Evolutionary conservation across 2,797 vertebrate genomes (phyloP).

Genomic region (Coccyzus lansbergi): DNA sequence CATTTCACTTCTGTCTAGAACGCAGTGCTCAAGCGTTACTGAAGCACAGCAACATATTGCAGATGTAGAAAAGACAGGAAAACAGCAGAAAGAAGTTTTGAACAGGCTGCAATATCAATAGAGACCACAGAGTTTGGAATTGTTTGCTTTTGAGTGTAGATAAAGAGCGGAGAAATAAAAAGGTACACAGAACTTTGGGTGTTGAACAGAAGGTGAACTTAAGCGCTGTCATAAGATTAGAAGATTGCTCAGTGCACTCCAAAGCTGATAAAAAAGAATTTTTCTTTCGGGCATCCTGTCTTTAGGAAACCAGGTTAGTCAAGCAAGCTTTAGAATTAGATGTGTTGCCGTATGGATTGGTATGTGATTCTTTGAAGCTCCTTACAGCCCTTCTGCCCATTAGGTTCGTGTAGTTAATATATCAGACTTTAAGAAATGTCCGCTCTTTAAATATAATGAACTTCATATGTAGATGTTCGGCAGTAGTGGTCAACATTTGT

Average conservation of each 20-base stretch:
- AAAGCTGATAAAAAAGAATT: background rate
- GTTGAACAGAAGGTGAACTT: background rate
- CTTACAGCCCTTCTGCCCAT: background rate
- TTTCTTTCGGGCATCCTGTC: background rate
- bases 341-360: background rate
- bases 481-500: background rate
- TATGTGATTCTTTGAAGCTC: constrained; percentile 23
- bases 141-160: background rate
- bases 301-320: background rate
- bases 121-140: background rate
- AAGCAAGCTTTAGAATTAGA: background rate
- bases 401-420: background rate
- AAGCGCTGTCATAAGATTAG: background rate
- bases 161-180: background rate
- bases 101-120: background rate
- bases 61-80: background rate
- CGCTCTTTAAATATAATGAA: background rate
- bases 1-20: background rate
- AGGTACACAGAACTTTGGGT: background rate
- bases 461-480: background rate
- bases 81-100: background rate
- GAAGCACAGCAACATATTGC: background rate
- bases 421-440: background rate
- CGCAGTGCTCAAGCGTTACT: background rate
- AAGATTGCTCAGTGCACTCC: background rate